A percentile compares a stretch with the other conserved stretches of the same genome.
Evolutionary conservation across 2,888 invertebrate species (phyloP).

Genomic region (Thereva nobilitata): DNA sequence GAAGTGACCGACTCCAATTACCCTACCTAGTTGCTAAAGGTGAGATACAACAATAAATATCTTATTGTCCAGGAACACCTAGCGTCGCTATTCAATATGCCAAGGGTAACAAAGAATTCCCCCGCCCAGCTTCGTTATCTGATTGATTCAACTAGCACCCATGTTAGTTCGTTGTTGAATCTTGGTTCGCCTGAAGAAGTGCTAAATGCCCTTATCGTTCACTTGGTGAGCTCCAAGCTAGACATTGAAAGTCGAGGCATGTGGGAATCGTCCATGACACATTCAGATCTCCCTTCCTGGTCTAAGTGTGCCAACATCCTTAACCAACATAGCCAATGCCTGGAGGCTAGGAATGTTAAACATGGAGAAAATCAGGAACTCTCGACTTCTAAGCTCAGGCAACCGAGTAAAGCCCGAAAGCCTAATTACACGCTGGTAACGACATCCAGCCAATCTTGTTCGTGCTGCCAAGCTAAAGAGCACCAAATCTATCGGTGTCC

Average conservation of each 20-base stretch:
- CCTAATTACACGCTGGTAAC: no score
- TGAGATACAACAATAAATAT: not conserved
- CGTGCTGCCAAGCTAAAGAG: no score
- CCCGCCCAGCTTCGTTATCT: not conserved
- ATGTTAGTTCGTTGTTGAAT: not conserved
- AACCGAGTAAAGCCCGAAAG: no score
- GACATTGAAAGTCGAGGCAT: not conserved
- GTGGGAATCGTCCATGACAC: not conserved
- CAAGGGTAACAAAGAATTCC: not conserved
- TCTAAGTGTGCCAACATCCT: not conserved
- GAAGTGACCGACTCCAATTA: not conserved
- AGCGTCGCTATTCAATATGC: not conserved
- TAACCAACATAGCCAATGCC: slow-evolving; percentile 9
- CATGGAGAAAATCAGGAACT: no score
- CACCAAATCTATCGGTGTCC: no score
- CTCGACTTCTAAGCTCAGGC: no score
- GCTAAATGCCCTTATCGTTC: not conserved
- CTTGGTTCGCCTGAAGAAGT: not conserved
- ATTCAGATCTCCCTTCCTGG: not conserved
- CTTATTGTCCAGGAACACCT: not conserved
- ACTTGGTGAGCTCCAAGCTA: not conserved
- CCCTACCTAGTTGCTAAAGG: not conserved
- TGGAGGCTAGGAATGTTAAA: no score
- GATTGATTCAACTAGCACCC: not conserved
- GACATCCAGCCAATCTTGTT: no score